These are phyloP conservation scores for Cossypha heuglini DNA, from an alignment of 2,797 vertebrate genomes.

Conservation along the genomic window DNA sequence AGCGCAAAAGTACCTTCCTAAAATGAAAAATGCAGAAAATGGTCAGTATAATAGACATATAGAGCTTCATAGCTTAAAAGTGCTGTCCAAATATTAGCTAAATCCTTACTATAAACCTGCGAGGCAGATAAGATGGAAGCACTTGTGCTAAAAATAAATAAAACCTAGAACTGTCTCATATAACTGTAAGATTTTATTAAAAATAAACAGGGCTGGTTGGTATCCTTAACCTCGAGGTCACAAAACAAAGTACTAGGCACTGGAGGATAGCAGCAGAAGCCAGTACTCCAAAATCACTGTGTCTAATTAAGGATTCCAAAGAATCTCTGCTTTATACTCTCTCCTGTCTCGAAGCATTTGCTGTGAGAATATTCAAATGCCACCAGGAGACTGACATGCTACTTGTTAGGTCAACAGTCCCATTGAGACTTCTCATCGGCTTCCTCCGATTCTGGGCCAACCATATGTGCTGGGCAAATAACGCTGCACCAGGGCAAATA, in stretches of 20 bases:
- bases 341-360: slow-evolving; percentile 10
- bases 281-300: slow-evolving; percentile 36
- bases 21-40: background rate
- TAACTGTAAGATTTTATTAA: slow-evolving; percentile 60
- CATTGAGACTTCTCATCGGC: slow-evolving; percentile 4
- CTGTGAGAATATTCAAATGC: slow-evolving; percentile 57
- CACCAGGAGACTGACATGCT: slow-evolving; percentile 53
- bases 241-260: slow-evolving; percentile 30
- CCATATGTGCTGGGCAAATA: slow-evolving; percentile 38
- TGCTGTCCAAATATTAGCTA: slow-evolving; percentile 55
- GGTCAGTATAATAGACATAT: slow-evolving; percentile 23
- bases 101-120: slow-evolving; percentile 36
- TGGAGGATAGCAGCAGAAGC: slow-evolving; percentile 4
- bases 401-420: slow-evolving; percentile 63
- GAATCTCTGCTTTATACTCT: slow-evolving; percentile 43
- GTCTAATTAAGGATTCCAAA: slow-evolving; percentile 59
- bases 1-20: background rate
- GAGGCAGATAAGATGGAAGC: slow-evolving; percentile 36
- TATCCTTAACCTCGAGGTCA: slow-evolving; percentile 61
- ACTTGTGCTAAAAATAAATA: slow-evolving; percentile 49
- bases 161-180: slow-evolving; percentile 51
- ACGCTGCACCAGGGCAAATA: slow-evolving; percentile 19
- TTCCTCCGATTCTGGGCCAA: slow-evolving; percentile 23
- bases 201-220: slow-evolving; percentile 46
- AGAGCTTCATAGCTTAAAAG: slow-evolving; percentile 37